A percentile compares a stretch with the other conserved stretches of the same genome.
These are phyloP conservation scores for Drosophila paranaensis DNA, from an alignment of 2,888 invertebrate genomes.

Conservation along the genomic window DNA sequence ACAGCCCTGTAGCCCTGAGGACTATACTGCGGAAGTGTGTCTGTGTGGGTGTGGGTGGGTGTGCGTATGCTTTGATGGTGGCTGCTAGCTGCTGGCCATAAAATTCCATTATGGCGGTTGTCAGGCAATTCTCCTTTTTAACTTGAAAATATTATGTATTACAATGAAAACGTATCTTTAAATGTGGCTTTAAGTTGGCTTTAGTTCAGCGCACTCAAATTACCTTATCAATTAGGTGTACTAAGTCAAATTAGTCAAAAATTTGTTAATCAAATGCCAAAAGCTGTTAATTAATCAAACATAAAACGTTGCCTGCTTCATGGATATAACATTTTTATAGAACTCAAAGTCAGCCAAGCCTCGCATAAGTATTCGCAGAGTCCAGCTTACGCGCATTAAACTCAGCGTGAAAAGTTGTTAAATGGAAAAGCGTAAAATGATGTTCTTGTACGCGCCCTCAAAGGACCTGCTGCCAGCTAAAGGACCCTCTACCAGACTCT, in stretches of 20 bases:
- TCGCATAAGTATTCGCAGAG: not conserved
- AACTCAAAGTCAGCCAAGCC: not conserved
- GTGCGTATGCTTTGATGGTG: not conserved
- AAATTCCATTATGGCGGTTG: conserved; percentile 32
- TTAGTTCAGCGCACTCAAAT: conserved; percentile 13
- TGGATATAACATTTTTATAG: not conserved
- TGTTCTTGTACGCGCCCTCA: no score
- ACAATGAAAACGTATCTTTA: conserved; percentile 14
- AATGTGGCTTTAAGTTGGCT: not conserved
- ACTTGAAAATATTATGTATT: not conserved
- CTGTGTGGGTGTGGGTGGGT: not conserved
- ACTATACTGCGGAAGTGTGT: conserved; percentile 2
- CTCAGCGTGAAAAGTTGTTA: conserved; percentile 28
- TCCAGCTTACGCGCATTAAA: conserved; percentile 3
- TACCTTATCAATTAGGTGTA: conserved; percentile 30
- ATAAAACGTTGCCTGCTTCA: conserved; percentile 14
- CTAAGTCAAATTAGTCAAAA: conserved; percentile 1
- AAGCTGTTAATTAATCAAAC: conserved; percentile 24
- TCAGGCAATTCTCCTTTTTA: not conserved
- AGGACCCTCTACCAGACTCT: not conserved
- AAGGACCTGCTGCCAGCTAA: not conserved
- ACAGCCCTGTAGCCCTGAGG: conserved; percentile 21
- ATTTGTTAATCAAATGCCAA: not conserved
- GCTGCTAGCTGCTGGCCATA: conserved; percentile 19
- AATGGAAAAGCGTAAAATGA: not conserved